A percentile compares a stretch with the other conserved stretches of the same genome.
These are phyloP conservation scores for Eustalomyia histrio DNA, from an alignment of 2,888 invertebrate genomes.

Conservation along the genomic window DNA sequence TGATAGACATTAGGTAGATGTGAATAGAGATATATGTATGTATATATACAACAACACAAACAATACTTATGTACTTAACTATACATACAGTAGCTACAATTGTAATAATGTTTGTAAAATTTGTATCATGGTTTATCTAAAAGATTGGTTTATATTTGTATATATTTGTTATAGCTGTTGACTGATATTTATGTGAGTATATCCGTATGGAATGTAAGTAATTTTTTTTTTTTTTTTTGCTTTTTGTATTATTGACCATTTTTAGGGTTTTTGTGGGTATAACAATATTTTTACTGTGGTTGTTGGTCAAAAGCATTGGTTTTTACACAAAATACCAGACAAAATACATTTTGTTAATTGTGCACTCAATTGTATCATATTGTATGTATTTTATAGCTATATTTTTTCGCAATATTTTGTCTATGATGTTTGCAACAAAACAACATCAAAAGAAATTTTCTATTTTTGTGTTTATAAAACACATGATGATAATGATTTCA, in stretches of 20 bases:
- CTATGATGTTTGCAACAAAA: conserved; percentile 4
- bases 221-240: conserved; percentile 8
- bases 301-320: conserved; percentile 43
- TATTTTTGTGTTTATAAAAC: conserved; percentile 40
- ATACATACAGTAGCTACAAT: conserved; percentile 43
- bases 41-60: neutral
- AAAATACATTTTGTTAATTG: conserved; percentile 63
- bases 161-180: neutral
- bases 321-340: conserved; percentile 50
- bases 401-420: neutral
- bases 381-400: conserved; percentile 34
- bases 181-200: conserved; percentile 26
- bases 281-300: conserved; percentile 57
- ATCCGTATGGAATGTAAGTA: neutral
- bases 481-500: conserved; percentile 38
- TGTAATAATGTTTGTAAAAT: conserved; percentile 53
- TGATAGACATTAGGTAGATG: conserved; percentile 30
- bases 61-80: conserved; percentile 21
- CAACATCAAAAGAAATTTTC: conserved; percentile 52
- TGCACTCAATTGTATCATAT: conserved; percentile 52
- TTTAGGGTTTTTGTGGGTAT: conserved; percentile 52
- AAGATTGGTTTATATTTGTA: conserved; percentile 43
- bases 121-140: conserved; percentile 46
- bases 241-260: conserved; percentile 52
- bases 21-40: neutral